These are phyloP conservation scores for Melikaiella ostensackeni DNA, from an alignment of 2,888 invertebrate species.

Conservation along the genomic window DNA sequence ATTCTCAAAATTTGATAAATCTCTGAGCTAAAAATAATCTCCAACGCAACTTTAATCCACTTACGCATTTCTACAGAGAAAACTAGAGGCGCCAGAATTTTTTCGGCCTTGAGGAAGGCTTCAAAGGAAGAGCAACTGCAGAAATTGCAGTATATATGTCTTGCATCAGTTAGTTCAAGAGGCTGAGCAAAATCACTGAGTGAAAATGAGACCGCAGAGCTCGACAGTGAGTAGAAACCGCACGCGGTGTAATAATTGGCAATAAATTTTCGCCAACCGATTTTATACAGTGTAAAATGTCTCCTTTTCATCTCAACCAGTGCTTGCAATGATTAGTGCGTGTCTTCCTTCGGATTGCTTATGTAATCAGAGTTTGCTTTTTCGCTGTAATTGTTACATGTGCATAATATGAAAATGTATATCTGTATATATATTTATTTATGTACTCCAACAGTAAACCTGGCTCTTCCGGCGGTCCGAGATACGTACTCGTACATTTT, in stretches of 20 bases:
- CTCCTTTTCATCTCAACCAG: not conserved
- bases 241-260: conserved; percentile 21
- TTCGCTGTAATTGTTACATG: conserved; percentile 22
- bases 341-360: conserved; percentile 4
- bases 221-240: conserved; percentile 22
- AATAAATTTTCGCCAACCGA: conserved; percentile 32
- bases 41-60: not conserved
- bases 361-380: conserved; percentile 21
- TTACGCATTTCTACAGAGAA: not conserved
- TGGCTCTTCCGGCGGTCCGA: conserved; percentile 25
- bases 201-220: conserved; percentile 16
- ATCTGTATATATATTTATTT: not conserved
- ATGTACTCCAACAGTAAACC: not conserved
- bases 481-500: not conserved
- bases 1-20: no score
- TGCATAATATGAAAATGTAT: not conserved
- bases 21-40: no score
- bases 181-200: conserved; percentile 28
- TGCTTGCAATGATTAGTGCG: conserved; percentile 16
- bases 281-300: conserved; percentile 21
- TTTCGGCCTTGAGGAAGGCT: conserved; percentile 21
- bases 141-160: conserved; percentile 30
- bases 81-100: conserved; percentile 28
- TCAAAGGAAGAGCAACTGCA: conserved; percentile 16
- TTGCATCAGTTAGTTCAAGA: conserved; percentile 29